These are phyloP conservation scores for Eristalis intricaria DNA, from an alignment of 2,888 invertebrate genomes.

Conservation along the genomic window DNA sequence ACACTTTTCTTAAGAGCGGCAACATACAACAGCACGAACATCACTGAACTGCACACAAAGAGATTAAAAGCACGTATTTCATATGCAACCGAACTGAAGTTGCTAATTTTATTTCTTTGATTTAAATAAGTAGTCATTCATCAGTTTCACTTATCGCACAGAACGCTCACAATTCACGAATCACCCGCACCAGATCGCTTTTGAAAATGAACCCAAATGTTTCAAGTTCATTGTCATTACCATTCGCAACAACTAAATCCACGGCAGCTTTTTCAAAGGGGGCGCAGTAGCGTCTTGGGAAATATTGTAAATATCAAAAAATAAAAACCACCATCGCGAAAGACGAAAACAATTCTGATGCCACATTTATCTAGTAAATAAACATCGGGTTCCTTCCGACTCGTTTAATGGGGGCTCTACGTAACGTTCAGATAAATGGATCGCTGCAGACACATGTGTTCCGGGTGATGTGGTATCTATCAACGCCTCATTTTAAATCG, in stretches of 20 bases:
- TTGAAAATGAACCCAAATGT: neutral
- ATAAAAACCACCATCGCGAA: neutral
- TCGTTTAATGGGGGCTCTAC: neutral
- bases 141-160: no score
- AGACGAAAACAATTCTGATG: neutral
- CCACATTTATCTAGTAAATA: neutral
- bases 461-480: neutral
- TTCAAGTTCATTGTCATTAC: neutral
- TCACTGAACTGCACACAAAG: no score
- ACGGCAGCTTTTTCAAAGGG: neutral
- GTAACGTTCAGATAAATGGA: neutral
- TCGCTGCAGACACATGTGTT: neutral
- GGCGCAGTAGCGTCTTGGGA: neutral
- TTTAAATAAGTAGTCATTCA: no score
- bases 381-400: neutral
- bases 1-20: no score
- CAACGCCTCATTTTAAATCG: neutral
- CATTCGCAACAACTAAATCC: neutral
- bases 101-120: no score
- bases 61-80: no score
- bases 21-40: no score
- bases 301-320: neutral
- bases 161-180: neutral
- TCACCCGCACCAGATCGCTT: neutral
- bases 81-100: no score